phyloP scores from a whole-genome alignment of 2,113 vertebrate species.

The Eurypyga helias region DNA sequence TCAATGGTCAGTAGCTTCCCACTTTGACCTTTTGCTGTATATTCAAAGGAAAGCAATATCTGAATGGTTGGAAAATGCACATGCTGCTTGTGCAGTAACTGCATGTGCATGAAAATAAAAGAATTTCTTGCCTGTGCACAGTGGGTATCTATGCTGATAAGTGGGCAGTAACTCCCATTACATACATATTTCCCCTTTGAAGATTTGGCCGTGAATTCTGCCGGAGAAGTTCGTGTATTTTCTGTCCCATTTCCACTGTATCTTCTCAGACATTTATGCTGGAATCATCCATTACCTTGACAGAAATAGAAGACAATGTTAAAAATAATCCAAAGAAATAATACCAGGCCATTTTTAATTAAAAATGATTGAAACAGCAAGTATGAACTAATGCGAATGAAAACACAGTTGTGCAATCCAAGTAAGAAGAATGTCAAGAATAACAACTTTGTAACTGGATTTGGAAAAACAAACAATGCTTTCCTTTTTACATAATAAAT shows the following conservation, averaged over 20 bases:
- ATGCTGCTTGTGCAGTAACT: neutral
- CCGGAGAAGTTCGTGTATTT: neutral
- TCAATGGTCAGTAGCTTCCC: neutral
- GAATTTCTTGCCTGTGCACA: neutral
- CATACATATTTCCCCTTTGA: neutral
- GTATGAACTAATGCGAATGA: conserved; percentile 22
- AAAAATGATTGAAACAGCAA: conserved; percentile 33
- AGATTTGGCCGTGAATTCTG: conserved; percentile 5
- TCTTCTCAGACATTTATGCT: neutral
- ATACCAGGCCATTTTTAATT: conserved; percentile 9
- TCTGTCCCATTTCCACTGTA: neutral
- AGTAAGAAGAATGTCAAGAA: conserved; percentile 46
- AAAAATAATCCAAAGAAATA: conserved; percentile 14
- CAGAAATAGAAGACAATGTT: conserved; percentile 21
- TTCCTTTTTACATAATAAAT: conserved; percentile 46
- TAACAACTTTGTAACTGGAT: conserved; percentile 48
- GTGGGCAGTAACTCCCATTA: neutral
- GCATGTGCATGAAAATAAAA: neutral
- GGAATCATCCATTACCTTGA: conserved; percentile 10
- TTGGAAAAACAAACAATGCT: conserved; percentile 50
- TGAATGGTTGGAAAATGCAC: neutral
- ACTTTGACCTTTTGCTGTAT: neutral
- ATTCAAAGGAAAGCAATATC: neutral
- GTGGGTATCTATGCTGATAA: neutral
- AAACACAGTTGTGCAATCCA: conserved; percentile 23